A percentile compares a stretch with the other conserved stretches of the same genome.
Conservation (phyloP, 2,888 invertebrate genomes). For the Syrista parreyssii region DNA sequence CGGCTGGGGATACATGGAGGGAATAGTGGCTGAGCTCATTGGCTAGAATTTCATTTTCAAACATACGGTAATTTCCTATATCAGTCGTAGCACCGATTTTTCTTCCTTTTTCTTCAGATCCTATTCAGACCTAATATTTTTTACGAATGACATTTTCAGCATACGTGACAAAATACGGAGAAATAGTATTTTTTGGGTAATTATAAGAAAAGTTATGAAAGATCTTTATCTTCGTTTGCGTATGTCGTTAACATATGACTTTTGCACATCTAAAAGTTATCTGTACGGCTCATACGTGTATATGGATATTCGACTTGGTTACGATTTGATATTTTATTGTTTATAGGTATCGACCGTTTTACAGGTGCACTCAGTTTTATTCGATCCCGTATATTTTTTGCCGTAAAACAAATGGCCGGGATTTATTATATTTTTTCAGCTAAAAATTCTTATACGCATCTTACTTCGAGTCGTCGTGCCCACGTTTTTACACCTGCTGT, state of each 20-base stretch:
- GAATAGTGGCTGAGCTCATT: background rate
- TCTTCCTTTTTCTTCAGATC: background rate
- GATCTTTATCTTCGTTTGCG: too few species aligned
- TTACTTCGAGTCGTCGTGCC: background rate
- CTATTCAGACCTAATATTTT: background rate
- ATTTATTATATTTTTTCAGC: background rate
- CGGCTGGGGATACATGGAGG: background rate
- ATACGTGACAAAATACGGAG: background rate
- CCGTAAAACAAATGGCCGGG: background rate
- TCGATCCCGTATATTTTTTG: background rate
- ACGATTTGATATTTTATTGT: background rate
- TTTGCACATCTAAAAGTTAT: background rate
- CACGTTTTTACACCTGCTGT: background rate
- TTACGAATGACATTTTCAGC: background rate
- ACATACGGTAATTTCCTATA: background rate
- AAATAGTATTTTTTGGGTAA: background rate
- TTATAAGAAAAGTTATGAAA: too few species aligned
- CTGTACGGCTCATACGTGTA: background rate
- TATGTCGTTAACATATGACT: background rate
- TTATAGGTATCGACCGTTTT: background rate
- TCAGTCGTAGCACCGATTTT: background rate
- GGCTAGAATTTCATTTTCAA: background rate
- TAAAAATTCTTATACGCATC: background rate
- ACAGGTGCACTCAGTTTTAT: background rate
- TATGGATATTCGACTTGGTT: background rate